Percentiles rank a stretch among this genome's conserved stretches.
These are phyloP conservation scores for Hippotragus niger DNA, from an alignment of 2,113 vertebrate genomes.

Conservation along the genomic window DNA sequence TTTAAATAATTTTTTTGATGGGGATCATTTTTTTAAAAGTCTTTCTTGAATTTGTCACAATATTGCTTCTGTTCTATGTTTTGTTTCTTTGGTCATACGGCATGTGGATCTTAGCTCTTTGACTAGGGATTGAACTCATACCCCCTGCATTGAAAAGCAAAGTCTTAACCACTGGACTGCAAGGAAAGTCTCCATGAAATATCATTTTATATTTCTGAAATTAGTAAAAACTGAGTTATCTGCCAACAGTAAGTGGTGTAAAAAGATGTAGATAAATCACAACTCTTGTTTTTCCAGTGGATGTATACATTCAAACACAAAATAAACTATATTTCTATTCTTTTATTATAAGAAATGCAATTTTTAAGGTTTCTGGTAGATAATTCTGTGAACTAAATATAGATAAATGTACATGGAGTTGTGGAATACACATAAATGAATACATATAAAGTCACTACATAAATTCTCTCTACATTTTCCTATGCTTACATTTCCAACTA, in stretches of 20 bases:
- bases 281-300: background rate
- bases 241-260: background rate
- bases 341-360: background rate
- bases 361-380: background rate
- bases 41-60: background rate
- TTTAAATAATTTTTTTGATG: background rate
- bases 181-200: background rate
- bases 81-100: background rate
- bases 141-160: background rate
- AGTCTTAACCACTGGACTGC: background rate
- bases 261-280: background rate
- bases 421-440: background rate
- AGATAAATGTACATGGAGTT: background rate
- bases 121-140: background rate
- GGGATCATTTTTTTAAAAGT: background rate
- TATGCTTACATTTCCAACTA: background rate
- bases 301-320: background rate
- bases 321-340: background rate
- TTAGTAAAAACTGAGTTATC: background rate
- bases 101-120: background rate
- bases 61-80: background rate
- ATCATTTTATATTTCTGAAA: background rate
- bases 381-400: background rate
- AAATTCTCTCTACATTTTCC: background rate
- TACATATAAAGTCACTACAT: background rate